Percentiles rank a stretch among this genome's conserved stretches.
These are phyloP conservation scores for Cephalopachus bancanus DNA, from an alignment of 2,797 vertebrate genomes.

Conservation along the genomic window DNA sequence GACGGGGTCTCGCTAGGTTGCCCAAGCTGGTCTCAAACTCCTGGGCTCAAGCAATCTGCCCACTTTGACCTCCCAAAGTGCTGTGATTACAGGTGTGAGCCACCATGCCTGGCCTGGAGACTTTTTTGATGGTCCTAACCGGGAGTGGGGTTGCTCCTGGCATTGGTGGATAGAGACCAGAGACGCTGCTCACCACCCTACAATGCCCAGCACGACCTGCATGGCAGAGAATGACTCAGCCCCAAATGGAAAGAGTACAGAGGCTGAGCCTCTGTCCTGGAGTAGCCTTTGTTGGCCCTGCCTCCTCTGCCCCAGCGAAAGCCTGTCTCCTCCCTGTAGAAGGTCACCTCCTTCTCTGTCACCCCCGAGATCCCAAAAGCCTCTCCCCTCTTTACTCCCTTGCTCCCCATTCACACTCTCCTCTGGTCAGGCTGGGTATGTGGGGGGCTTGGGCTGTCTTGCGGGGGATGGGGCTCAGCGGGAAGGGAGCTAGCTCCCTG, in stretches of 20 bases:
- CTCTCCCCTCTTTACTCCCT: too few relatives aligned
- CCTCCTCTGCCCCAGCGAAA: not conserved
- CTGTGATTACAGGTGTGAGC: too few relatives aligned
- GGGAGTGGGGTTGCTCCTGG: not conserved
- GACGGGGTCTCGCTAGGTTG: too few relatives aligned
- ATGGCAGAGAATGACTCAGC: not conserved
- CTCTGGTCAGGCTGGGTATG: too few relatives aligned
- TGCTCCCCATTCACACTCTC: not conserved
- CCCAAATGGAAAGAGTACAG: not conserved
- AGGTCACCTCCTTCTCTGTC: not conserved
- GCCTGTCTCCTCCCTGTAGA: not conserved
- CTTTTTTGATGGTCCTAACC: not conserved
- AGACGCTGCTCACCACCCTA: not conserved
- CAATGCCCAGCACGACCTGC: not conserved
- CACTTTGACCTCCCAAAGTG: too few relatives aligned
- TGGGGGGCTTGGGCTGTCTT: not conserved
- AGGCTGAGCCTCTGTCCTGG: not conserved
- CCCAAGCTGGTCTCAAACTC: too few relatives aligned
- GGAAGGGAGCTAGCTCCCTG: too few relatives aligned
- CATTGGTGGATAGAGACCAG: not conserved
- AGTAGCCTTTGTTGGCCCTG: not conserved
- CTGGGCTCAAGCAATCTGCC: too few relatives aligned
- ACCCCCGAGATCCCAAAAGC: not conserved
- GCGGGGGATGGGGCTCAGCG: not conserved
- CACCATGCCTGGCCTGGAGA: too few relatives aligned